Evolutionary conservation across 64 coral and sea anemone species (phyloP).

Genomic region (Pachyseris speciosa): DNA sequence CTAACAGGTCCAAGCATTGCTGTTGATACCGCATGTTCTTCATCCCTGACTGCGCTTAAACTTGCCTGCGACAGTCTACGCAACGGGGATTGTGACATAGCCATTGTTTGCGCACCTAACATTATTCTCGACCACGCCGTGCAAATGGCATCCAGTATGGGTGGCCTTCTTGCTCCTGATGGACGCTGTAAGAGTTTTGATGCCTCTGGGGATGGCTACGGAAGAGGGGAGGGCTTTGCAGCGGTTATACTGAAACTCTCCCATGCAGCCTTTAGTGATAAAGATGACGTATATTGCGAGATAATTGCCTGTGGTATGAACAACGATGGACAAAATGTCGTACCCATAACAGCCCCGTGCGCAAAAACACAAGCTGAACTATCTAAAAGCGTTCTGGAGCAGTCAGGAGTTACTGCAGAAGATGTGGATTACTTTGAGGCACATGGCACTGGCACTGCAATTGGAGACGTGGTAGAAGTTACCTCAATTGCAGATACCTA

Average conservation of each 20-base stretch:
- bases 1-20: conserved; percentile 65
- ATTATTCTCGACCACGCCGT: neutral
- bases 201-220: conserved; percentile 70
- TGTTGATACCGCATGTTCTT: conserved; percentile 83
- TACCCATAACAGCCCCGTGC: conserved; percentile 72
- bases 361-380: conserved; percentile 59
- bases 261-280: conserved; percentile 19
- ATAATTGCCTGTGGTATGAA: conserved; percentile 72
- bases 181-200: conserved; percentile 75
- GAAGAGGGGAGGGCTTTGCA: conserved; percentile 70
- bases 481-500: conserved; percentile 48
- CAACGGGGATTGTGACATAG: conserved; percentile 60
- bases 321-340: conserved; percentile 67
- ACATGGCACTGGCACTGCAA: conserved; percentile 76
- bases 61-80: conserved; percentile 52
- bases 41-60: conserved; percentile 69
- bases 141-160: conserved; percentile 20
- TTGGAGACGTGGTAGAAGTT: conserved; percentile 68
- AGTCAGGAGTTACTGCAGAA: conserved; percentile 42
- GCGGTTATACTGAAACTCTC: conserved; percentile 64
- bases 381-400: conserved; percentile 48
- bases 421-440: conserved; percentile 72
- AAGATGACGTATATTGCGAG: conserved; percentile 61
- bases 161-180: conserved; percentile 57
- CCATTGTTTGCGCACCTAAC: conserved; percentile 60